These are phyloP conservation scores for Drosophila maculinotata DNA, from an alignment of 2,888 invertebrate genomes.

Conservation along the genomic window DNA sequence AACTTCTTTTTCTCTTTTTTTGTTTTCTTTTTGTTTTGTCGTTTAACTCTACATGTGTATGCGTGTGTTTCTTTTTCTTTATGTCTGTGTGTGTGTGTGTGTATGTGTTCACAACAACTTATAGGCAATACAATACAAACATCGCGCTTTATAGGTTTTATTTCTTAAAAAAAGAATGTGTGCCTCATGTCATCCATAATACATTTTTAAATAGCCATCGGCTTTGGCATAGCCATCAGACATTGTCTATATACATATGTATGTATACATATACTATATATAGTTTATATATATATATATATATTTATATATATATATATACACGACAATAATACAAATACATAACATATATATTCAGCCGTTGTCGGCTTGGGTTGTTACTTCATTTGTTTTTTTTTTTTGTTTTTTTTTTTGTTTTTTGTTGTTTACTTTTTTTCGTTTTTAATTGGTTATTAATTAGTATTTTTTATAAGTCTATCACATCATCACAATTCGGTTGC, in stretches of 20 bases:
- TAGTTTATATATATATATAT: conserved; percentile 21
- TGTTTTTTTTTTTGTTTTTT: conserved; percentile 22
- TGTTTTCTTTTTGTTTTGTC: conserved; percentile 36
- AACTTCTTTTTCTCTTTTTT: conserved; percentile 59
- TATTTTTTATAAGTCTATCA: conserved; percentile 83
- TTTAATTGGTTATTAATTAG: conserved; percentile 72
- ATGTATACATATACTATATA: conserved; percentile 19
- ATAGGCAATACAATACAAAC: conserved; percentile 78
- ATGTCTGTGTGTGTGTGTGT: conserved; percentile 18
- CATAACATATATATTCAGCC: conserved; percentile 48
- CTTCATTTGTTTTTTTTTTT: conserved; percentile 29
- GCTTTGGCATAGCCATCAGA: conserved; percentile 48
- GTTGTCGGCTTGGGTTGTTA: conserved; percentile 36
- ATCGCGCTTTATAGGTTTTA: conserved; percentile 71
- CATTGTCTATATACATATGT: conserved; percentile 50
- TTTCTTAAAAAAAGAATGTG: conserved; percentile 77
- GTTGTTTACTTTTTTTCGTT: conserved; percentile 31
- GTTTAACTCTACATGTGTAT: conserved; percentile 46
- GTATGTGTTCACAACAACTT: conserved; percentile 70
- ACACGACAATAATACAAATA: conserved; percentile 65
- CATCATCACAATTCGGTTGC: conserved; percentile 84
- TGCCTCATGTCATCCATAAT: conserved; percentile 84
- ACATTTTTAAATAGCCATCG: conserved; percentile 64
- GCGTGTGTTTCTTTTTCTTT: conserved; percentile 6
- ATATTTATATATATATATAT: conserved; percentile 26